These are phyloP conservation scores for Epirrhoe alternata DNA, from an alignment of 2,888 invertebrate species.

Conservation along the genomic window DNA sequence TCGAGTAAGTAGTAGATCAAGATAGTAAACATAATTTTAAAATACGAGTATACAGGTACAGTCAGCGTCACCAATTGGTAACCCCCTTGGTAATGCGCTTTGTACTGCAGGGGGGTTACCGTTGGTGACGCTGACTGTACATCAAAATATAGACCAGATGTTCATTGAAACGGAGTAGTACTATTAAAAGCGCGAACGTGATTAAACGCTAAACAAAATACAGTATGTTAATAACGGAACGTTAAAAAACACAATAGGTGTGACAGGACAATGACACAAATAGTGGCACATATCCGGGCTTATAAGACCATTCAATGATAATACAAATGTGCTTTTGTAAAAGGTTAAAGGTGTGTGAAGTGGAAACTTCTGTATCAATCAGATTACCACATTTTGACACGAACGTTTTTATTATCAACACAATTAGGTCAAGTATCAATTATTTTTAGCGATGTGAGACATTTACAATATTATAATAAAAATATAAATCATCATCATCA, in stretches of 20 bases:
- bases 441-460: too few relatives aligned
- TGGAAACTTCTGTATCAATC: background rate
- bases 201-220: constrained; percentile 33
- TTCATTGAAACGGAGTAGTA: constrained; percentile 1
- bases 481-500: too few relatives aligned
- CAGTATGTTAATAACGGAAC: constrained; percentile 47
- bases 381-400: background rate
- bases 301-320: constrained; percentile 27
- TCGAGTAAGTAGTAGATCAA: background rate
- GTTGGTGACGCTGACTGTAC: too few relatives aligned
- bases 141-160: background rate
- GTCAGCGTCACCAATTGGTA: too few relatives aligned
- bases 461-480: too few relatives aligned
- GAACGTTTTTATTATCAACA: background rate
- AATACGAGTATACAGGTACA: background rate
- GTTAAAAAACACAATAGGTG: constrained; percentile 48
- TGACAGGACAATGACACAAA: constrained; percentile 50
- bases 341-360: constrained; percentile 23
- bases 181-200: constrained; percentile 27
- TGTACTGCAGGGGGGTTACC: too few relatives aligned
- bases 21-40: background rate
- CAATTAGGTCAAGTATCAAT: too few relatives aligned
- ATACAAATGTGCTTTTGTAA: constrained; percentile 18
- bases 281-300: constrained; percentile 37
- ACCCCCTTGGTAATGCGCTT: too few relatives aligned